Percentiles rank a stretch among this genome's conserved stretches.
These are phyloP conservation scores for Hermaeophaga mercurialis DNA, from an alignment of 2,888 invertebrate genomes.

Conservation along the genomic window DNA sequence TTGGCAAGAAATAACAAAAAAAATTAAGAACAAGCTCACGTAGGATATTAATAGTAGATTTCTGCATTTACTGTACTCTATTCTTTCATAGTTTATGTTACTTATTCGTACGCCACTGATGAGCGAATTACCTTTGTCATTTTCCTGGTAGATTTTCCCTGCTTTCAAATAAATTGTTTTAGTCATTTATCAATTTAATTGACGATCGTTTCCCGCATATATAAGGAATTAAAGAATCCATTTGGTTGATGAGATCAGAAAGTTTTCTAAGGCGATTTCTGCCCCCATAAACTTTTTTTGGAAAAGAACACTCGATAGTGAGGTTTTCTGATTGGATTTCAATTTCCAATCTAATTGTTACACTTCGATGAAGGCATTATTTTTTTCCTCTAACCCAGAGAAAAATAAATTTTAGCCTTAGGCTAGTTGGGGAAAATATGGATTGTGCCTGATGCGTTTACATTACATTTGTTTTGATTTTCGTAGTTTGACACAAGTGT, in stretches of 20 bases:
- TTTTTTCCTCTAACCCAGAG: too few species aligned
- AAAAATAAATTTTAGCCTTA: too few species aligned
- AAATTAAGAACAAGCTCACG: too few species aligned
- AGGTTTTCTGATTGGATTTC: conserved; percentile 2
- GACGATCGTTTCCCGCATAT: conserved; percentile 27
- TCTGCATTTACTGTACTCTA: too few species aligned
- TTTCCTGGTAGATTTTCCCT: conserved; percentile 4
- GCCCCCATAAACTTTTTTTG: conserved; percentile 16
- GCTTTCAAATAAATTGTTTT: conserved; percentile 20
- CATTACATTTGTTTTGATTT: too few species aligned
- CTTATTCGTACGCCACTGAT: neutral
- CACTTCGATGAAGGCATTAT: neutral
- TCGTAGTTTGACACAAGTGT: too few species aligned
- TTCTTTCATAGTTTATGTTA: too few species aligned
- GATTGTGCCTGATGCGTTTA: too few species aligned
- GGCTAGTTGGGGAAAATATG: too few species aligned
- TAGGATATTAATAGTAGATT: too few species aligned
- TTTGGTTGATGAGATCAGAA: conserved; percentile 16
- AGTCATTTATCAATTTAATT: conserved; percentile 25
- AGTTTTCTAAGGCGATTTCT: conserved; percentile 16
- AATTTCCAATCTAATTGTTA: conserved; percentile 4
- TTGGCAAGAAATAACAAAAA: too few species aligned
- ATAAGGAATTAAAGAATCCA: conserved; percentile 21
- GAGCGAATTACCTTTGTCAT: conserved; percentile 16
- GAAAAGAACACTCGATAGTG: neutral